These are phyloP conservation scores for Cataglyphis altisquamis DNA, from an alignment of 2,888 invertebrate genomes.

Conservation along the genomic window DNA sequence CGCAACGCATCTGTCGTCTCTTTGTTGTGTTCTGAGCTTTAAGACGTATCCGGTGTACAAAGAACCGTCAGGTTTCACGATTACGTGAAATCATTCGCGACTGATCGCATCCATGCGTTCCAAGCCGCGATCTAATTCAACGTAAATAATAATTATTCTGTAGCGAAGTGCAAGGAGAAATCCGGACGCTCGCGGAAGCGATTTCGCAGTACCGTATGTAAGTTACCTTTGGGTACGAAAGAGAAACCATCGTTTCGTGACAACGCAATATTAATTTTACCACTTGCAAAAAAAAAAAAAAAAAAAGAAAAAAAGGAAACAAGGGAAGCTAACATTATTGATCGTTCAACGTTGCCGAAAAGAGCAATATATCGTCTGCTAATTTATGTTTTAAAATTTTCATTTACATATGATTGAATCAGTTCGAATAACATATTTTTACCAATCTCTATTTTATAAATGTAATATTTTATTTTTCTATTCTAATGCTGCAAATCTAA, in stretches of 20 bases:
- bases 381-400: conserved; percentile 26
- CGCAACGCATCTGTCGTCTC: conserved; percentile 30
- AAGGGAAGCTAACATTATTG: not conserved
- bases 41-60: not conserved
- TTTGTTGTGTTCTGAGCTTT: conserved; percentile 36
- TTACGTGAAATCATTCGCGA: conserved; percentile 60
- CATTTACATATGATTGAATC: conserved; percentile 2
- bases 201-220: conserved; percentile 67
- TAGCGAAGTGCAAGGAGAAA: conserved; percentile 51
- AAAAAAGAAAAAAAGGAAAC: not conserved
- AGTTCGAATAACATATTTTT: conserved; percentile 11
- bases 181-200: conserved; percentile 63
- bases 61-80: conserved; percentile 33
- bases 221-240: conserved; percentile 35
- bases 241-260: conserved; percentile 56
- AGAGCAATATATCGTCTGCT: not conserved
- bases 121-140: conserved; percentile 48
- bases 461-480: not conserved
- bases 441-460: not conserved
- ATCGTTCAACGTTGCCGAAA: conserved; percentile 25
- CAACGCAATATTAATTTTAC: conserved; percentile 56
- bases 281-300: conserved; percentile 27
- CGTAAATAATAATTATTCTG: conserved; percentile 49
- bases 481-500: not conserved
- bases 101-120: conserved; percentile 43